Conservation (phyloP, 2,113 vertebrate genomes). For the Tursiops truncatus region DNA sequence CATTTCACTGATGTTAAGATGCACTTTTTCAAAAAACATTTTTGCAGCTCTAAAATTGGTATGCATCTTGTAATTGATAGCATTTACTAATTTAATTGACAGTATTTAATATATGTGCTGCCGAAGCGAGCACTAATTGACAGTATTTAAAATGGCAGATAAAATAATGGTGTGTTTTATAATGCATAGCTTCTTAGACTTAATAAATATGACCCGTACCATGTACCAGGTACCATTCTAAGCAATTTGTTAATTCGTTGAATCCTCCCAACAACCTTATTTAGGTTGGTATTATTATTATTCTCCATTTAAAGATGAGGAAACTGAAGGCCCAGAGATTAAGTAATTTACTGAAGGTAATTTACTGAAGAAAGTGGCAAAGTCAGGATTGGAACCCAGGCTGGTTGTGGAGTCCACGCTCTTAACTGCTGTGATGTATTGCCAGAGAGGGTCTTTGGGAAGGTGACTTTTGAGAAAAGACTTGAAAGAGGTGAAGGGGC, state of each 20-base stretch:
- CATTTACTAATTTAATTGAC: slow-evolving; percentile 34
- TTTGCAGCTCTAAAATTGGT: neutral
- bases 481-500: neutral
- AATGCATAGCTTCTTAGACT: neutral
- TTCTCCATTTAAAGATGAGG: neutral
- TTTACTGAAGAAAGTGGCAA: neutral
- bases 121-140: neutral
- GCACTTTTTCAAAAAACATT: neutral
- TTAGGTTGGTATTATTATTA: neutral
- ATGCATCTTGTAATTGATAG: neutral
- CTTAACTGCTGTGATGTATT: neutral
- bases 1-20: slow-evolving; percentile 10
- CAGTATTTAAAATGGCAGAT: neutral
- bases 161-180: slow-evolving; percentile 13
- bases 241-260: neutral
- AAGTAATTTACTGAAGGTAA: neutral
- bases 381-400: neutral
- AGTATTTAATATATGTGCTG: neutral
- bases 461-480: neutral
- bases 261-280: neutral
- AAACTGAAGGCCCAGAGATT: neutral
- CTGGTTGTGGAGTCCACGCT: neutral
- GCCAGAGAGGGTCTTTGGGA: neutral
- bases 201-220: neutral
- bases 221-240: neutral